Evolutionary conservation across 2,113 vertebrate genomes (phyloP), one percentile per base, ranked within the genome.

Genomic region (Holacanthus passer): DNA sequence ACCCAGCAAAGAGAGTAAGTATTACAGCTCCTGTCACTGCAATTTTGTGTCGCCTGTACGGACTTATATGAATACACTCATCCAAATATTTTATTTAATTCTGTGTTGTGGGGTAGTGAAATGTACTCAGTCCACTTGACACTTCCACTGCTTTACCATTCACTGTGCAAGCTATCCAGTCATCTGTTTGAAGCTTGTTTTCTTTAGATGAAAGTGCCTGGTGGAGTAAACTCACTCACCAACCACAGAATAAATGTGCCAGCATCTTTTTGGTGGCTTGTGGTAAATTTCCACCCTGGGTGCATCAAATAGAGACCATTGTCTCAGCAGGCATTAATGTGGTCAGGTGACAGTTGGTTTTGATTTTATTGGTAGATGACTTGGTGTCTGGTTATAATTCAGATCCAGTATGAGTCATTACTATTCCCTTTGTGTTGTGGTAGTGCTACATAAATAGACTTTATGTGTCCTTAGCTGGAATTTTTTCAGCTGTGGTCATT

Each of bases 1-100:
- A 8, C 95, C 95, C 39, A 91, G 87, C 70, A 95, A 95, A 90
- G 92, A 94, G 81, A 91, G 95, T 96, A 60, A 93, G 95, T 94
- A n/a, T n/a, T n/a, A 55, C 12, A 66, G 31, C 27, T 5, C 1
- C 39, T 29, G 39, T 13, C 31, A 7, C n/a, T 53, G 14, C 9
- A 20, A 14, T 20, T 16, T 2, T 69, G 7, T 24, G 16, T 29
- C n/a, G 4, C 32, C 4, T 22, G 2, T 31, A n/a, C 65, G 2
- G 0, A 19, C 2, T 6, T n/a, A 3, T 4, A 27, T 48, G 7
- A 48, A 41, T n/a, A 41, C 35, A 41, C 12, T 6, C n/a, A 5
- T 27, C 5, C n/a, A n/a, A 9, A 53, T 43, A 41, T 17, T 19
- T 24, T 6, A 10, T 31, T n/a, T 39, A 9, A 29, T 37, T 45